Base-by-base conservation (phyloP, 1,140 invertebrate genomes). In the Saccostrea cuccullata region DNA sequence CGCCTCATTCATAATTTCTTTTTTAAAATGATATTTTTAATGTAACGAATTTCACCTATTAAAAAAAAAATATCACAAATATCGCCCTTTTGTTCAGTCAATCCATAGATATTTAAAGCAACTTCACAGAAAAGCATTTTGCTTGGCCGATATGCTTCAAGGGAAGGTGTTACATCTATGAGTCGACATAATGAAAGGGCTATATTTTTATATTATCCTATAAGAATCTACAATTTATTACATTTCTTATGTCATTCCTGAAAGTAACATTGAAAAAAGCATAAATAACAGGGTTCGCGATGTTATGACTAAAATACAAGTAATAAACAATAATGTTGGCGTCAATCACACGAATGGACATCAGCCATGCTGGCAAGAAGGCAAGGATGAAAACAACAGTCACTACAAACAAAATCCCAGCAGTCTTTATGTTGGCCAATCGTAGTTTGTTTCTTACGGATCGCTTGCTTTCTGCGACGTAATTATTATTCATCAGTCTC, bases 191-290 rank as follows among this genome's bases (percentile, higher is more conserved):
- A 36, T 36, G 30, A 36, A 36, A 36, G 30, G 30, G 30, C 30
- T 60, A 4, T 60, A 17, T 15, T 60, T 60, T 4, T 36, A 12
- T 60, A 60, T 17, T 64, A 64, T 64, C n/a, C n/a, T n/a, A 64
- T 64, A 64, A 20, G 23, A 12, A 88, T 67, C 89, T 88, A 73
- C 93, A 91, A 86, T 92, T 88, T 13, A 94, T 90, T 36, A 92
- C 91, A 36, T 88, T 89, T 84, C 92, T 93, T 89, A 95, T 90
- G 82, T 95, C 93, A 23, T 93, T 91, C 84, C 94, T 90, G 85
- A 95, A 95, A 13, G 93, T 91, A 15, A 91, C 91, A 87, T 95
- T 95, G 90, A 95, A 94, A 87, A 95, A 94, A 13, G 93, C 93
- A 87, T 94, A 95, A 67, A 95, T 94, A 15, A 94, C 90, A 5